Conservation (phyloP, 2,797 vertebrate species). For the Spinus olivaceus region DNA sequence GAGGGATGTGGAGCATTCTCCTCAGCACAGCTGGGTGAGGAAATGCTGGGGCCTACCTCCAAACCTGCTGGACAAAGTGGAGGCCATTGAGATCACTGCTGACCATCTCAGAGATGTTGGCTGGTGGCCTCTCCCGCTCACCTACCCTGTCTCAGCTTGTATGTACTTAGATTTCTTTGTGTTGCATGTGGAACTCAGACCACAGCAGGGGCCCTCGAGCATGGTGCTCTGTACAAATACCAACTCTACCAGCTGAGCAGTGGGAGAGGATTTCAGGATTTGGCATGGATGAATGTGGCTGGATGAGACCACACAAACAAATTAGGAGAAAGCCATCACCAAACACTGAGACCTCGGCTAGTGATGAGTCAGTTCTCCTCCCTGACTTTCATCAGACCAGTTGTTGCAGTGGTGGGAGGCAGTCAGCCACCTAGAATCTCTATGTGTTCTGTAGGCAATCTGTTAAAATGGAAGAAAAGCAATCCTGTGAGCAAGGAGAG, state of each 20-base stretch:
- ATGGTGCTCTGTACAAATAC: not conserved
- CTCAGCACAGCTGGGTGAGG: not conserved
- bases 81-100: fast-evolving
- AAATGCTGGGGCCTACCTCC: not conserved
- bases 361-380: not conserved
- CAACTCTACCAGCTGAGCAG: not conserved
- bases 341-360: not conserved
- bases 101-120: not conserved
- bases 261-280: not conserved
- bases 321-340: not conserved
- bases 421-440: not conserved
- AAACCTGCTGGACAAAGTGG: not conserved
- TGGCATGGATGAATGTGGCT: not conserved
- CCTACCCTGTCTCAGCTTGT: not conserved
- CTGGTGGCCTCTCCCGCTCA: not conserved
- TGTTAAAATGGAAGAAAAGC: not conserved
- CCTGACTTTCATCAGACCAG: not conserved
- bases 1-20: not conserved
- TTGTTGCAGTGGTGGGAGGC: not conserved
- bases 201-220: not conserved
- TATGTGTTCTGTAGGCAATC: not conserved
- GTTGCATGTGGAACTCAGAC: not conserved
- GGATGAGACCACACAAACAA: not conserved
- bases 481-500: not conserved
- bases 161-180: not conserved